Evolutionary conservation across 2,113 vertebrate species (phyloP), one percentile per base, ranked within the genome.

Genomic region (Podarcis cretensis): DNA sequence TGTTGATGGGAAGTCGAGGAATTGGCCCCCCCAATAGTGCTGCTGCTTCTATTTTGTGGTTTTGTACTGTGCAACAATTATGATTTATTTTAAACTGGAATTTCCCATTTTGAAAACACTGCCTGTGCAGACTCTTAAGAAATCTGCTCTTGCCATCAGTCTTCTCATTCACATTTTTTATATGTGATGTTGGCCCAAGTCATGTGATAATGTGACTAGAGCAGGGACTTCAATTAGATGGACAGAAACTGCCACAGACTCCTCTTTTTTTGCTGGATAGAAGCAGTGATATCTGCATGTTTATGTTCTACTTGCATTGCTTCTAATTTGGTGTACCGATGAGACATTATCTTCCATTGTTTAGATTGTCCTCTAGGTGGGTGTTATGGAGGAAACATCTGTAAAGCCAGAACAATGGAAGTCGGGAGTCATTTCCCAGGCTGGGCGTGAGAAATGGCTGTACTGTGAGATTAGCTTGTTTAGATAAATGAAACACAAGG

Each of bases 351-450:
- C 40, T 86, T 92, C 80, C 91, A 85, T 32, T 37, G 80, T 88
- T 77, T 81, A 84, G 87, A 89, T 87, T 76, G 20, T 89, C 93
- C 63, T 89, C 63, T 88, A 92, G 86, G 87, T 93, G 91, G 92
- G 87, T 89, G 73, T 86, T 87, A 89, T 12, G 90, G 87, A 96
- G 97, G 97, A 97, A 98, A 84, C 97, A 98, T 96, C 97, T 97
- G 97, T 90, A 76, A 59, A 87, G 35, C 57, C 43, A 89, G 93
- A 96, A 97, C 96, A 97, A 96, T 97, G 90, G 91, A 21, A 87
- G 32, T 91, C 87, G 95, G 96, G 97, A 97, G 89, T 91, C 59
- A 89, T 93, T 94, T 91, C 86, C 25, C 63, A 85, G 91, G 88
- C 81, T 0, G 89, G 92, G 90, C 94, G 88, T 92, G 92, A 94